Base-by-base conservation (phyloP, 2,888 invertebrate genomes). In the Himalopsyche japonica region DNA sequence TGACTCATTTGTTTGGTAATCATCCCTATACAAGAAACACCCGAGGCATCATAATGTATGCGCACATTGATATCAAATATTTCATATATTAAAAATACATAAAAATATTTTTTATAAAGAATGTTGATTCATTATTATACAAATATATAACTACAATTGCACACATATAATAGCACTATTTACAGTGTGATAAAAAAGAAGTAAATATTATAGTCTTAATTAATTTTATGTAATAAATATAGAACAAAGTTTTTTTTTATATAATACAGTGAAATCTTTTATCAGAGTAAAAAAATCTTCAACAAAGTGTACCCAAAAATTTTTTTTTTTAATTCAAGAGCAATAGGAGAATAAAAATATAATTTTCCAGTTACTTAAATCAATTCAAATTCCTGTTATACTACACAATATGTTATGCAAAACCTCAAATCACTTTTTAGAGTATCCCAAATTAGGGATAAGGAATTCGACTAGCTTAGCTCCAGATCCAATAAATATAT, bases 71-170 rank as follows among this genome's bases (percentile, higher is more conserved):
- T 27, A 70, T 70, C 15, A 30, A 27, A 70, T 70, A 70, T 70
- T 78, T 80, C 27, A 48, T 80, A 49, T 81, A 47, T 76, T 81
- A 76, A 80, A 82, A 82, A 76, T 82, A 82, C 82, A 82, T 82
- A 76, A 30, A 82, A 82, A 82, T 43, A 82, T 78, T 77, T 77
- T 77, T 77, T 77, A 43, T 77, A 77, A 77, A 20, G 30, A 81
- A 70, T 34, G 43, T 81, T 81, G 48, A 49, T 77, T 80, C 57
- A 64, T 84, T 84, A 84, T 82, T 76, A 84, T 84, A 82, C 83
- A 85, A 81, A 85, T 82, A 85, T 82, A 85, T 85, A 79, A 70
- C 85, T 85, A 85, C 81, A 85, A 85, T 83, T 85, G 85, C 83
- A 83, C 85, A 85, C 85, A 85, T 85, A 76, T 80, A 83, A 78